Evolutionary conservation across 1,140 invertebrate genomes (phyloP), one percentile per base, ranked within the genome.

Genomic region (Tetramorium simillimum): DNA sequence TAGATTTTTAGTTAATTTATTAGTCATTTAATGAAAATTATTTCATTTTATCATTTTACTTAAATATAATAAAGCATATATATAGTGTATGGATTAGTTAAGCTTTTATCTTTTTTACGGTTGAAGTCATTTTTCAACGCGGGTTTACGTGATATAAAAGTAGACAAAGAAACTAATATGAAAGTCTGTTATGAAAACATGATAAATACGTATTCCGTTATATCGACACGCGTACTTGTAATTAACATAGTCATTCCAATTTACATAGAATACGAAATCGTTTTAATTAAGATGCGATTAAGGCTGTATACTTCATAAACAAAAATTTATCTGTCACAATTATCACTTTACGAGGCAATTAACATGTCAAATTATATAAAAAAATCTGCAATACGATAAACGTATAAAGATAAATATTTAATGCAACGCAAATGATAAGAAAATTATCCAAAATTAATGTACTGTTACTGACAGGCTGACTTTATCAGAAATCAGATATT

Each of bases 121-220:
- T 76, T 76, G 9, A 24, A 43, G 43, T 16, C 60, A 37, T 9
- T 21, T 63, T 28, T 9, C 9, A 56, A 75, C 3, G 7, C 2
- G 9, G 56, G 33, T 58, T 46, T 28, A 60, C 18, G n/a, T 58
- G 40, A 16, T 24, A 46, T 12, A 21, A 3, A 33, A 4, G 53
- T 21, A 14, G 24, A 37, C 18, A 28, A 60, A 33, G 10, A n/a
- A 24, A 24, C 16, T 65, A 10, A 65, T 40, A 67, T 9, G 4
- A 67, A 67, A 67, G n/a, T 21, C 21, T 69, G 14, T 21, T 67
- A 12, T 7, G 16, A 58, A 46, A 21, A 37, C 51, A 58, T 73
- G 67, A 58, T 70, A 46, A 18, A 60, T 14, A 24, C 18, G 12
- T 6, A 58, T 58, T 28, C 24, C 80, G 67, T 82, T 80, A 80